phyloP scores from a whole-genome alignment of 1,140 invertebrate genomes.

The Trachelipus rathkii region DNA sequence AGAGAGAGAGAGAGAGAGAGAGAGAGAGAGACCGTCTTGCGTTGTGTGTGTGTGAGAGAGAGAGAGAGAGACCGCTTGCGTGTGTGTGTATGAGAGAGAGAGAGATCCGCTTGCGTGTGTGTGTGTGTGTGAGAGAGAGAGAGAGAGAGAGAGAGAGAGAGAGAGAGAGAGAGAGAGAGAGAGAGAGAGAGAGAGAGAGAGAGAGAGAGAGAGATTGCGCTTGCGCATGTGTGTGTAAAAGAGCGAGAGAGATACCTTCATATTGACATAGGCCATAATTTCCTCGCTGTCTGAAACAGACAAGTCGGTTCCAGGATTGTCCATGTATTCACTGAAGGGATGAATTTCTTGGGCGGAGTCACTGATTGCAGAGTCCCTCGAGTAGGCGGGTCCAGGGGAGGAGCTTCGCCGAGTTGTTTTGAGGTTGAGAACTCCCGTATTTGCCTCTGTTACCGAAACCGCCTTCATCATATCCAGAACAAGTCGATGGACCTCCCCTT shows the following conservation, averaged over 20 bases:
- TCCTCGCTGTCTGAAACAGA: constrained; percentile 45
- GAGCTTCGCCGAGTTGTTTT: constrained; percentile 32
- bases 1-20: too few species aligned
- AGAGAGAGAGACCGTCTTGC: too few species aligned
- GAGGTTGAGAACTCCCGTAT: constrained; percentile 43
- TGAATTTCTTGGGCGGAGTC: constrained; percentile 34
- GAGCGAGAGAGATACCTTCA: constrained; percentile 33
- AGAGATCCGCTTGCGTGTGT: too few species aligned
- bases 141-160: too few species aligned
- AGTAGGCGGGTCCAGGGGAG: constrained; percentile 7
- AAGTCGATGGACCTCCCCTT: constrained; percentile 42
- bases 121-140: too few species aligned
- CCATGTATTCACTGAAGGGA: constrained; percentile 45
- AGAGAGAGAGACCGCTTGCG: too few species aligned
- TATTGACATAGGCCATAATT: constrained; percentile 45
- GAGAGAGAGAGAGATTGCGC: too few species aligned
- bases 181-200: too few species aligned
- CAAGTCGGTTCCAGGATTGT: constrained; percentile 40
- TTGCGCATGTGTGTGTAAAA: too few species aligned
- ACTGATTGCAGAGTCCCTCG: constrained; percentile 4
- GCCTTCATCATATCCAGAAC: constrained; percentile 46
- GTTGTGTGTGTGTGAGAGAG: too few species aligned
- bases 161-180: too few species aligned
- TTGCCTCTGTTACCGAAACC: constrained; percentile 43
- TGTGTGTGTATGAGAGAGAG: too few species aligned